A percentile compares a stretch with the other conserved stretches of the same genome.
phyloP scores from a whole-genome alignment of 2,888 invertebrate species.

The Lepidochrysops patricia region DNA sequence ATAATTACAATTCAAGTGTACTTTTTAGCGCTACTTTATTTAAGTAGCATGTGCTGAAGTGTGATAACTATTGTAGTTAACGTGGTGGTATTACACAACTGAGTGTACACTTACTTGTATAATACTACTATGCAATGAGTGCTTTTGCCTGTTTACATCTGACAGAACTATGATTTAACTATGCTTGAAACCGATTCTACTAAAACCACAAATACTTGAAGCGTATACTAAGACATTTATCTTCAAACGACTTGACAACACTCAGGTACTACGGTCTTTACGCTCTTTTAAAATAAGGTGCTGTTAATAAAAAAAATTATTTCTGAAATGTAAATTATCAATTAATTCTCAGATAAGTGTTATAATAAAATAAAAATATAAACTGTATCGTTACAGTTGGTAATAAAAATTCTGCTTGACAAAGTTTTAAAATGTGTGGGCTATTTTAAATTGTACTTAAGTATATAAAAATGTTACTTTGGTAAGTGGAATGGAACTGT shows the following conservation, averaged over 20 bases:
- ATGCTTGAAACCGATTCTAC: background rate
- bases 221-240: background rate
- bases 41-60: too few species aligned
- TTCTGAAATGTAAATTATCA: too few species aligned
- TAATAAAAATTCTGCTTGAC: background rate
- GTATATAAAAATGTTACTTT: background rate
- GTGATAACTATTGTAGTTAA: too few species aligned
- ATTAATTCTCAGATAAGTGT: too few species aligned
- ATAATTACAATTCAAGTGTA: too few species aligned
- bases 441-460: background rate
- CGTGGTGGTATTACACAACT: too few species aligned
- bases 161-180: background rate
- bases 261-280: background rate
- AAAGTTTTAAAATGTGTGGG: background rate
- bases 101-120: background rate
- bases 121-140: background rate
- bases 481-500: slow-evolving; percentile 12
- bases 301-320: background rate
- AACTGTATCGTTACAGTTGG: background rate
- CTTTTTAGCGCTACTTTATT: too few species aligned
- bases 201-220: background rate
- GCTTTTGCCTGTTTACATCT: background rate
- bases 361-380: too few species aligned
- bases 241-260: background rate
- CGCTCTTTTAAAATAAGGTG: background rate